Conservation (phyloP, 2,888 invertebrate species). For the Sepiola atlantica region DNA sequence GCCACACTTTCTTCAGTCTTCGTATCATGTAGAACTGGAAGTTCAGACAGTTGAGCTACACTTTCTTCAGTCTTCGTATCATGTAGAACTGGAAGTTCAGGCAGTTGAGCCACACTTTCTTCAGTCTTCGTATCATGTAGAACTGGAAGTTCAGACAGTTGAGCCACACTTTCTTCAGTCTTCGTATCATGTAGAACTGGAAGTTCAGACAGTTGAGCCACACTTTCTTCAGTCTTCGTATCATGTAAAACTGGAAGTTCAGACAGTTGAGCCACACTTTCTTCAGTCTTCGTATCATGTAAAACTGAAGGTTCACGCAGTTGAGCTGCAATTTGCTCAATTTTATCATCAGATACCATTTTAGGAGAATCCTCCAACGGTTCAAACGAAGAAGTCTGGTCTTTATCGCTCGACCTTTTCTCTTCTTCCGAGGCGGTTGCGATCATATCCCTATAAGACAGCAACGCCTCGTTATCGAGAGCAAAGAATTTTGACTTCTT, state of each 20-base stretch:
- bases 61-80: background rate
- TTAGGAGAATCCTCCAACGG: background rate
- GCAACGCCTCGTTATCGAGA: slow-evolving; percentile 33
- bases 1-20: background rate
- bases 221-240: background rate
- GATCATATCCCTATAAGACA: background rate
- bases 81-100: background rate
- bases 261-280: background rate
- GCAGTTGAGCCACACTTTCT: background rate
- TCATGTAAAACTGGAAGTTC: background rate
- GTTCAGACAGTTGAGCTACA: background rate
- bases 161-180: background rate
- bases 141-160: background rate
- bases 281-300: background rate
- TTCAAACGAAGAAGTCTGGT: background rate
- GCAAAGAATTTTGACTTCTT: slow-evolving; percentile 33
- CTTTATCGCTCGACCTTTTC: background rate
- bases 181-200: background rate
- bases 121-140: background rate
- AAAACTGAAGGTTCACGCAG: background rate
- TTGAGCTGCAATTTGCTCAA: background rate
- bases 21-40: background rate
- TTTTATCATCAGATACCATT: background rate
- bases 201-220: background rate
- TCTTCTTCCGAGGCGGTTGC: background rate